Conservation (phyloP, 2,113 vertebrate genomes). For the Myrmophylax atrothorax region DNA sequence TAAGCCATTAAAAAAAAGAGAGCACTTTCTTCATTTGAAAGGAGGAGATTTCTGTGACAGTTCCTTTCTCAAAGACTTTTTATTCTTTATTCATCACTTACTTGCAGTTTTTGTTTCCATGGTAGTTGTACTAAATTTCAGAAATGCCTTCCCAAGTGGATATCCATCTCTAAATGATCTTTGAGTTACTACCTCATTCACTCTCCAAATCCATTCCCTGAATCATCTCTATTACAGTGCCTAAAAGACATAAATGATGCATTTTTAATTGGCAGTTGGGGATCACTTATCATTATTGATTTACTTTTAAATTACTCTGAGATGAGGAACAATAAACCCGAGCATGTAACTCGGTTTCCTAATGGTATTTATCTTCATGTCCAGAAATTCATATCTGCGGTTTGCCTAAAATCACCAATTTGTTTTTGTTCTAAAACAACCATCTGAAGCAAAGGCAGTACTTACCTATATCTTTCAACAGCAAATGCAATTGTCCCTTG, state of each 20-base stretch:
- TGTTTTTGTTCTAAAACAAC: neutral
- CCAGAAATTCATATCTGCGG: neutral
- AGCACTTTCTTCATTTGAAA: neutral
- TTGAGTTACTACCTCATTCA: neutral
- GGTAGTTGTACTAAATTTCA: neutral
- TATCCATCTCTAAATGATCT: neutral
- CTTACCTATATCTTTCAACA: neutral
- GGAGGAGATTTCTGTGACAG: neutral
- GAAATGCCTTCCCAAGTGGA: neutral
- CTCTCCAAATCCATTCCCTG: neutral
- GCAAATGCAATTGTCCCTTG: neutral
- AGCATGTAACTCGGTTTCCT: neutral
- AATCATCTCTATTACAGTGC: neutral
- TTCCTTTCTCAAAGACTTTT: neutral
- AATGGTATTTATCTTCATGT: neutral
- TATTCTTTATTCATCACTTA: neutral
- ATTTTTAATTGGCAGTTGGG: neutral
- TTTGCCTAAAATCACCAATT: neutral
- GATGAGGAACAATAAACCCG: neutral
- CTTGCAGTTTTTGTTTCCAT: neutral
- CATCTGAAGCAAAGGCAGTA: neutral
- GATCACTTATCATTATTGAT: slow-evolving; percentile 2
- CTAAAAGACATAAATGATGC: neutral
- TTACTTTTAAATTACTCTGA: slow-evolving; percentile 1
- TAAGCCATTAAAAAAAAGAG: neutral